Evolutionary conservation across 2,113 vertebrate species (phyloP).

Genomic region (Myotis yumanensis): DNA sequence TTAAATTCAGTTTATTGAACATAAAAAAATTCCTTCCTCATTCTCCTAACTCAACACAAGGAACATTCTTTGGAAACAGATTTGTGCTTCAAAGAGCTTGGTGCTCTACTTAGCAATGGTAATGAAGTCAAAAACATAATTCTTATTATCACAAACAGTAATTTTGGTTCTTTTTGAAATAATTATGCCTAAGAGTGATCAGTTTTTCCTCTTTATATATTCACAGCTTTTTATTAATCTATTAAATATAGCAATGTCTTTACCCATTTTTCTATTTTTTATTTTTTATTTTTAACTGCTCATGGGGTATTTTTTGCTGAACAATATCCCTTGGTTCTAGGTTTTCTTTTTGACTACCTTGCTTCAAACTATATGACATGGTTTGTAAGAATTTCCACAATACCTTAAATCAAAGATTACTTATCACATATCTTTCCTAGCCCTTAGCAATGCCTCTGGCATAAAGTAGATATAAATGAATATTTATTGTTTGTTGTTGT

Average conservation of each 20-base stretch:
- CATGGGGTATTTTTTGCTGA: neutral
- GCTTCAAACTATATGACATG: neutral
- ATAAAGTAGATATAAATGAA: neutral
- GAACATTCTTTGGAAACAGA: neutral
- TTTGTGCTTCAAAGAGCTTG: neutral
- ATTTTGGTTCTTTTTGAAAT: conserved; percentile 28
- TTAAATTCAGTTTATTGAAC: neutral
- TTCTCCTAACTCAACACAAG: neutral
- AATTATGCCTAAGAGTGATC: neutral
- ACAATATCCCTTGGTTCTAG: neutral
- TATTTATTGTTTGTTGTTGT: neutral
- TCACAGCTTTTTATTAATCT: conserved; percentile 18
- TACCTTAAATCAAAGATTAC: neutral
- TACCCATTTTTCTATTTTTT: neutral
- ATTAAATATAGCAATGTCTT: neutral
- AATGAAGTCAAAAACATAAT: neutral
- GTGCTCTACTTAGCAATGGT: neutral
- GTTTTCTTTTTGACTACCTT: neutral
- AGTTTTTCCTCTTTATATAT: conserved; percentile 45
- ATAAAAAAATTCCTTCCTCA: neutral
- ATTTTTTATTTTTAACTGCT: too few species aligned
- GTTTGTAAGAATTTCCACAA: conserved; percentile 30
- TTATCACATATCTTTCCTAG: neutral
- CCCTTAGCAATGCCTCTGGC: neutral
- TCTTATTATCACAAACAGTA: conserved; percentile 34